These are phyloP conservation scores for Trachelus tabidus DNA, from an alignment of 2,888 invertebrate genomes.

Conservation along the genomic window DNA sequence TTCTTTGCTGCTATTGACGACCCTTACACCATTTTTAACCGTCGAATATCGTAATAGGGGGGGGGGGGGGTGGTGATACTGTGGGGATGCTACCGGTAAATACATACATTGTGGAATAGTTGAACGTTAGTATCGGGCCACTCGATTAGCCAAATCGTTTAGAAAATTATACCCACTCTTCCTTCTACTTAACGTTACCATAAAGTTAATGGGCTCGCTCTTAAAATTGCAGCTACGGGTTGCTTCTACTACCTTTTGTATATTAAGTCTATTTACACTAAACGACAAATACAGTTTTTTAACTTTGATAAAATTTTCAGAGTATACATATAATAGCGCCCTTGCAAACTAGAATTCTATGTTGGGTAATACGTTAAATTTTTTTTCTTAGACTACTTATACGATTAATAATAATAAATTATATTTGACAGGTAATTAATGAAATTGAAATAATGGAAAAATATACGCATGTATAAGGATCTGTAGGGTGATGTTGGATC, in stretches of 20 bases:
- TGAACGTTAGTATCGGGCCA: slow-evolving; percentile 15
- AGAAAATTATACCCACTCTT: slow-evolving; percentile 50
- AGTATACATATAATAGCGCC: background rate
- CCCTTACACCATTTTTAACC: background rate
- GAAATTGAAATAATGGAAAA: slow-evolving; percentile 49
- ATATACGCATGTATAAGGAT: slow-evolving; percentile 31
- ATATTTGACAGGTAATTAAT: slow-evolving; percentile 26
- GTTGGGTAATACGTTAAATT: background rate
- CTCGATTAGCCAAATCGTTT: slow-evolving; percentile 56
- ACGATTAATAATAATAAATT: background rate
- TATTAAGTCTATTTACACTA: background rate
- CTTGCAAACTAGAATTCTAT: background rate
- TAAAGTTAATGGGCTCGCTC: slow-evolving; percentile 35
- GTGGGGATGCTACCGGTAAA: background rate
- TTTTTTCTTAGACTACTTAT: background rate
- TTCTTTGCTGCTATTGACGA: background rate
- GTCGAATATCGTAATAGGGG: background rate
- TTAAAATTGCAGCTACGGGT: background rate
- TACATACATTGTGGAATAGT: background rate
- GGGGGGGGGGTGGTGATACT: too few species aligned
- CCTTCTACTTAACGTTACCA: slow-evolving; percentile 47
- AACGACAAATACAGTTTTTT: background rate
- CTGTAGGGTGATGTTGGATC: slow-evolving; percentile 32
- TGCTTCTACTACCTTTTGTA: background rate
- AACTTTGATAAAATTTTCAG: background rate